phyloP scores from a whole-genome alignment of 2,797 vertebrate species.

The Momotus momota region DNA sequence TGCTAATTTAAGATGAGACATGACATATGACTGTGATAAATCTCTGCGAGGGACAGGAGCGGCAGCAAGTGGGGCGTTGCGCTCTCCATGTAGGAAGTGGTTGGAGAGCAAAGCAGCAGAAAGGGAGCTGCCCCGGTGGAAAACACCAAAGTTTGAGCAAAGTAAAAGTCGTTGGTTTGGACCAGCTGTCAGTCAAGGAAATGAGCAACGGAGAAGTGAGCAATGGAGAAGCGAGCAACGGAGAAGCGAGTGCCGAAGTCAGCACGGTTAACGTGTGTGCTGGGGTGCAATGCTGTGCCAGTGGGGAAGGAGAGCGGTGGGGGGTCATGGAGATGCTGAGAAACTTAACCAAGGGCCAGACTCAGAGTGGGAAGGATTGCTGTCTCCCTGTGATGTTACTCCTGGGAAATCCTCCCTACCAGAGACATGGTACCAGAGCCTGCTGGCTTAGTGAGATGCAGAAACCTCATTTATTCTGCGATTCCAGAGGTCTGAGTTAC shows the following conservation, averaged over 20 bases:
- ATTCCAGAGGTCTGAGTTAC: slow-evolving; percentile 54
- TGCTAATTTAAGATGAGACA: not conserved
- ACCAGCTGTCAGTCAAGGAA: not conserved
- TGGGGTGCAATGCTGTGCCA: rapidly evolving
- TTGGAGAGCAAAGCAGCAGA: not conserved
- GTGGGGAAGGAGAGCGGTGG: not conserved
- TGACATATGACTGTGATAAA: not conserved
- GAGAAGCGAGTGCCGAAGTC: rapidly evolving
- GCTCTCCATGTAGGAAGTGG: not conserved
- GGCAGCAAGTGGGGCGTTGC: not conserved
- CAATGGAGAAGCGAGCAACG: too few relatives aligned
- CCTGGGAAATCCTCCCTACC: not conserved
- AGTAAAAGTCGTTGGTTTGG: not conserved
- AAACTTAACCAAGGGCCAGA: not conserved
- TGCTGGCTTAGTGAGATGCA: not conserved
- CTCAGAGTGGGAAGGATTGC: not conserved
- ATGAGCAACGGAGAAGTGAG: rapidly evolving
- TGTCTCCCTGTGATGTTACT: not conserved
- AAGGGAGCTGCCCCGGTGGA: rapidly evolving
- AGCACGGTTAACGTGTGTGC: rapidly evolving
- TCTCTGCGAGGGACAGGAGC: not conserved
- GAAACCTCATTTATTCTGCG: not conserved
- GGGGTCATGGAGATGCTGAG: not conserved
- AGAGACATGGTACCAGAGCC: not conserved
- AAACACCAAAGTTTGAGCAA: not conserved